A percentile compares a stretch with the other conserved stretches of the same genome.
Conservation (phyloP, 2,797 vertebrate genomes). For the Melanotaenia trifasciata region DNA sequence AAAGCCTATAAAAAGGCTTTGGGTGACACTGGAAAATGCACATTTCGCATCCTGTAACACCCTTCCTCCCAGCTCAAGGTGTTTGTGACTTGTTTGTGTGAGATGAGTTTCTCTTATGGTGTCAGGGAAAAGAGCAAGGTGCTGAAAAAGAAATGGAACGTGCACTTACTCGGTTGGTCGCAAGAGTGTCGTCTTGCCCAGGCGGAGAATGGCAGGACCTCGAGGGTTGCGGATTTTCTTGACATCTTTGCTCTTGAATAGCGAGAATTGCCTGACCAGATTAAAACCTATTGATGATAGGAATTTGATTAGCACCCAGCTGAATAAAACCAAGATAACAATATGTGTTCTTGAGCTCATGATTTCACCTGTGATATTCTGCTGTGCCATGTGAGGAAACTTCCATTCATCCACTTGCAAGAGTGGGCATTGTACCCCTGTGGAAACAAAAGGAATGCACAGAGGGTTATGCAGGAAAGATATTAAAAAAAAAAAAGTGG, state of each 20-base stretch:
- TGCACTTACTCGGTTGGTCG: conserved; percentile 88
- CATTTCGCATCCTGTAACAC: conserved; percentile 14
- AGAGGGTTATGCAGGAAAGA: background rate
- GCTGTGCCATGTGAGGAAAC: conserved; percentile 77
- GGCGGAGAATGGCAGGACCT: conserved; percentile 89
- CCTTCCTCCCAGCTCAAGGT: conserved; percentile 10
- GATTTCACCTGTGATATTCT: conserved; percentile 83
- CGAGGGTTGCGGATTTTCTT: conserved; percentile 91
- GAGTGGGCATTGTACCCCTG: conserved; percentile 79
- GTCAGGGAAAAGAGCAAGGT: background rate
- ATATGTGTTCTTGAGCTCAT: background rate
- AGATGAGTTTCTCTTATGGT: conserved; percentile 1
- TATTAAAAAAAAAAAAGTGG: background rate
- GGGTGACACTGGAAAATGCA: conserved; percentile 16
- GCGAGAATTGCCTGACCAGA: conserved; percentile 89
- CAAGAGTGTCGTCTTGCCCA: conserved; percentile 87
- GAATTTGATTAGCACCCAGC: conserved; percentile 30
- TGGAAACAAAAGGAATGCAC: conserved; percentile 24
- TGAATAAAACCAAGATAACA: background rate
- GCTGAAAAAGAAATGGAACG: background rate
- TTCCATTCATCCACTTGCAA: conserved; percentile 85
- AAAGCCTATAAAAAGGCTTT: conserved; percentile 17
- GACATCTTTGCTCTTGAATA: conserved; percentile 89
- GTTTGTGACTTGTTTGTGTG: background rate
- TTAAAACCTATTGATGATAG: conserved; percentile 89